Evolutionary conservation across 1,140 invertebrate genomes (phyloP), one percentile per base, ranked within the genome.

Genomic region (Branchinecta lindahli): DNA sequence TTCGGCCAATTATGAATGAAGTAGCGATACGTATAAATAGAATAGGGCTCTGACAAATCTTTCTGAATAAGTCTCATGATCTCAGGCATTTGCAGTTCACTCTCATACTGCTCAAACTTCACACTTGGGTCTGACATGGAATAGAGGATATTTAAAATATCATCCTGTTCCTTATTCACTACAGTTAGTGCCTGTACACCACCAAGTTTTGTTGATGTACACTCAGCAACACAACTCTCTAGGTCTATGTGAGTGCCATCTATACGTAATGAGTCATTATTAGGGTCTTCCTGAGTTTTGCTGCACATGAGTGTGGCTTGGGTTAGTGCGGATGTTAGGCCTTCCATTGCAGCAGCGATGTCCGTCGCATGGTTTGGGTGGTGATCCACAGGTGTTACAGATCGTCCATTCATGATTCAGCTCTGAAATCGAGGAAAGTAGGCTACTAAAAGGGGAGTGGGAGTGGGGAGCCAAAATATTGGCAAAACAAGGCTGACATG

Each of bases 1-100:
- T 98, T 93, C 79, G 96, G 96, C 96, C 96, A 99, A 81, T 99
- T 98, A 80, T 98, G 94, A 80, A 99, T 98, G 83, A 99, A 99
- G 85, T 99, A 99, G 83, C 96, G 87, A 84, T 99, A 99, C 47
- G 96, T 99, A 81, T 99, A 99, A 82, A 99, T 98, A 72, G 95
- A 98, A 83, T 99, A 99, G 45, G 96, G 96, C 85, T 99, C 96
- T 72, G 95, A 98, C 73, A 99, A 84, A 83, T 98, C 96, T 79
- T 95, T 96, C 78, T 97, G 94, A 78, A 99, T 99, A 76, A 98
- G 86, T 83, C 90, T 87, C 92, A 98, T 98, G 74, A 99, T 98
- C 77, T 92, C 87, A 73, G 90, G 87, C 91, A 96, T 94, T 82
- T 96, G 92, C 72, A 87, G 77, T 83, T 96, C 93, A 72, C 87